Conservation (phyloP, 2,113 vertebrate species). For the Aspiorhynchus laticeps region DNA sequence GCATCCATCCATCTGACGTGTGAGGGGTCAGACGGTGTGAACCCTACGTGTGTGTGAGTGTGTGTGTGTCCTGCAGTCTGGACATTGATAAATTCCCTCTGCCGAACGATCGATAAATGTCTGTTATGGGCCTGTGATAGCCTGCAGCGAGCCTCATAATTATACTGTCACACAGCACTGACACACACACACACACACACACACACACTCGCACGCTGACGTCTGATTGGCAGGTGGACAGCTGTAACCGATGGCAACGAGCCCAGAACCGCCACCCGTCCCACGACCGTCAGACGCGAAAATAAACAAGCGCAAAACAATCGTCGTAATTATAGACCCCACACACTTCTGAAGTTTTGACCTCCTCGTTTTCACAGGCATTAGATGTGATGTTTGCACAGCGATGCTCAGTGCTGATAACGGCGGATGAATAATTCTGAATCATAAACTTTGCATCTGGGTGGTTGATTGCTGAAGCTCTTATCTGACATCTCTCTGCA, state of each 20-base stretch:
- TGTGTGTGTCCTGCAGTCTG: conserved; percentile 47
- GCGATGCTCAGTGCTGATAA: conserved; percentile 14
- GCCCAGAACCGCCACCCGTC: conserved; percentile 40
- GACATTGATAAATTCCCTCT: conserved; percentile 63
- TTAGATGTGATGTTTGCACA: conserved; percentile 20
- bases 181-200: conserved; percentile 42
- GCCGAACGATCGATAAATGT: conserved; percentile 60
- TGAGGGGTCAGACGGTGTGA: conserved; percentile 54
- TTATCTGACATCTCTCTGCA: conserved; percentile 29
- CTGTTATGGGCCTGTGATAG: conserved; percentile 52
- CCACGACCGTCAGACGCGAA: conserved; percentile 9
- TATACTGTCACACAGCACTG: conserved; percentile 58
- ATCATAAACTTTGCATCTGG: conserved; percentile 6
- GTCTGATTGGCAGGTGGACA: conserved; percentile 61
- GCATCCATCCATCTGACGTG: conserved; percentile 52
- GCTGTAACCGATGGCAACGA: conserved; percentile 59
- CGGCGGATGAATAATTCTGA: background rate
- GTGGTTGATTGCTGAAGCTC: conserved; percentile 37
- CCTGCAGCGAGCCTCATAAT: conserved; percentile 60
- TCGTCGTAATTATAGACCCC: conserved; percentile 29
- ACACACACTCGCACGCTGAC: conserved; percentile 44
- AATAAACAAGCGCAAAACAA: conserved; percentile 27
- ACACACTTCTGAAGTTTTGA: conserved; percentile 5
- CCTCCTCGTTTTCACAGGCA: background rate
- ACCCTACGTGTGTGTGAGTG: conserved; percentile 48